These are phyloP conservation scores for Hylyphantes graminicola DNA, from an alignment of 1,140 invertebrate species.

Conservation along the genomic window DNA sequence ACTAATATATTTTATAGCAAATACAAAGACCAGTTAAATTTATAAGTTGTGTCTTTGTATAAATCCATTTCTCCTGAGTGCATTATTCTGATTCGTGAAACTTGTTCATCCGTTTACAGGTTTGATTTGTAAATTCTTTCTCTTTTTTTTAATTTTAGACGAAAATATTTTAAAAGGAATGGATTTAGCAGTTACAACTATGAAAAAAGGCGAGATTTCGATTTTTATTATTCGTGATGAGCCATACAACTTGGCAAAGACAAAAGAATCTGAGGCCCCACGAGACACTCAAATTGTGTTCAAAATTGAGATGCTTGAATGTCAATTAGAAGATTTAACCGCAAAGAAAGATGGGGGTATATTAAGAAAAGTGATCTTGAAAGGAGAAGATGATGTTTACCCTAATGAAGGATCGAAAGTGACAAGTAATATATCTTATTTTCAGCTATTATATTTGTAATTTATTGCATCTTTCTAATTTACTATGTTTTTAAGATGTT, in stretches of 20 bases:
- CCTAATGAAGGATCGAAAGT: slow-evolving; percentile 85
- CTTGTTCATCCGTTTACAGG: background rate
- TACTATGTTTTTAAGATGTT: no score
- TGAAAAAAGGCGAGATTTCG: slow-evolving; percentile 91
- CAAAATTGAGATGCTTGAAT: slow-evolving; percentile 83
- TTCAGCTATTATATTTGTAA: background rate
- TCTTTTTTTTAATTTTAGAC: slow-evolving; percentile 67
- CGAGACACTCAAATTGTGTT: slow-evolving; percentile 83
- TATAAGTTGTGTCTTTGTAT: no score
- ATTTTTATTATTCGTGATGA: slow-evolving; percentile 85
- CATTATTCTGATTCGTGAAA: no score
- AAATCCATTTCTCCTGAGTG: no score
- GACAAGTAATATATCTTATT: slow-evolving; percentile 72
- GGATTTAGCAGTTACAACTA: slow-evolving; percentile 92
- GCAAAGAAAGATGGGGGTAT: slow-evolving; percentile 86
- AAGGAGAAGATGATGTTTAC: slow-evolving; percentile 76
- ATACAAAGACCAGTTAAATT: no score
- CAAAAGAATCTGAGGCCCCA: slow-evolving; percentile 89
- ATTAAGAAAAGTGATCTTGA: slow-evolving; percentile 76
- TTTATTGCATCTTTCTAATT: no score
- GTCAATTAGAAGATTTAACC: slow-evolving; percentile 88
- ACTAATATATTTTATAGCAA: no score
- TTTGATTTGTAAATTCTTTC: slow-evolving; percentile 9
- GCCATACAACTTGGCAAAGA: slow-evolving; percentile 89
- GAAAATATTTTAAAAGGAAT: slow-evolving; percentile 89